Base-by-base conservation (phyloP, 2,888 invertebrate genomes). In the Cosmopolites sordidus region DNA sequence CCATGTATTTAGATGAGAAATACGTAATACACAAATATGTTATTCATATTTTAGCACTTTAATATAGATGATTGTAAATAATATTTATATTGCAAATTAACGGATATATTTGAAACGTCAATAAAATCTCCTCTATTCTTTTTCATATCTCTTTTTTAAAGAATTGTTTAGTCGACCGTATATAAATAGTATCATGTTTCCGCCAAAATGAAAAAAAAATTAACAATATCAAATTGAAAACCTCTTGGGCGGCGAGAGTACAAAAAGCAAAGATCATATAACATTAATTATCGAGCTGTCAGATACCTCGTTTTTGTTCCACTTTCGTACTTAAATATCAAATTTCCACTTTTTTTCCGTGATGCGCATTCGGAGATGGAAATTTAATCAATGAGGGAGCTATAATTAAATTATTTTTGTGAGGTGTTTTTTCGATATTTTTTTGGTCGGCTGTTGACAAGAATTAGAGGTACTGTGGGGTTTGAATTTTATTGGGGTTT, bases 201-300 rank as follows among this genome's bases (percentile, higher is more conserved):
- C 33, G 11, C 12, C 8, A 33, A 33, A 22, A 22, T 8, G 8
- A 8, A 8, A 22, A 33, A 12, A 33, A 33, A 33, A 33, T 12
- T 33, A 33, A 33, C 33, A 33, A 33, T 12, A 33, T 33, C n/a
- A 33, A 33, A 33, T 33, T 33, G 33, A 33, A 33, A 33, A 12
- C 33, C 33, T 12, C 12, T 11, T 27, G 27, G 6, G 33, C n/a
- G 3, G 11, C 33, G 33, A 33, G 12, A 12, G 11, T n/a, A 33
- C 33, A 12, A 33, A 33, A 11, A 12, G 33, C 12, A 33, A 33
- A 33, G 33, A 33, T 33, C 33, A 33, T 33, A 12, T 33, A 33
- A 33, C 33, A 33, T 33, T 33, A 33, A 33, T 33, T 33, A 33
- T 33, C 33, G 11, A 33, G 33, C 33, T 33, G 33, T 33, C 33